Conservation (phyloP, 2,797 vertebrate genomes). For the Phoeniculus purpureus region DNA sequence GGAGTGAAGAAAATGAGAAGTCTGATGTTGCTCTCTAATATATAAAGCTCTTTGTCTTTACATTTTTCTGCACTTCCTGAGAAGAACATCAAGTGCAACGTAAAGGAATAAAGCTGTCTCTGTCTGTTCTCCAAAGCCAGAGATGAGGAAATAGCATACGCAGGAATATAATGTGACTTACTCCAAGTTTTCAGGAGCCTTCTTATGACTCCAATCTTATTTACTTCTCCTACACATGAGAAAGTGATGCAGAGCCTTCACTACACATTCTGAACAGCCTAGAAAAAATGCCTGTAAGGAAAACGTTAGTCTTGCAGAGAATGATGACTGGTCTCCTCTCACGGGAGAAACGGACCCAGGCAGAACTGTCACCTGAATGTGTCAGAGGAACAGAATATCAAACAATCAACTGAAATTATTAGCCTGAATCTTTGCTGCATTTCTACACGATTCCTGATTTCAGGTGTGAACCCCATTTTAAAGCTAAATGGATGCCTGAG, state of each 20-base stretch:
- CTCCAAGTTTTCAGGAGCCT: not conserved
- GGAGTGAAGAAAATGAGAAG: slow-evolving; percentile 1
- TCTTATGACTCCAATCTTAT: not conserved
- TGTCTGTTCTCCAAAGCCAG: not conserved
- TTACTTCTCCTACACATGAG: not conserved
- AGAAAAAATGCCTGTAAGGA: not conserved
- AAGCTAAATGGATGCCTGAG: not conserved
- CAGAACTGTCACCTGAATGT: not conserved
- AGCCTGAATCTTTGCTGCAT: not conserved
- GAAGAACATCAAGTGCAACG: not conserved
- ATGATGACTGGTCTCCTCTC: not conserved
- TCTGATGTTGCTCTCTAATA: not conserved
- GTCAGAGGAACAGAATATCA: not conserved
- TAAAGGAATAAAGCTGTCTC: not conserved
- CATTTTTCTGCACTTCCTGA: not conserved
- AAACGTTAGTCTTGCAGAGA: not conserved
- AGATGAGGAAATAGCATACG: not conserved
- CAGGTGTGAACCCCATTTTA: not conserved
- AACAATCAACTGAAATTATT: not conserved
- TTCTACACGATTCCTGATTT: not conserved
- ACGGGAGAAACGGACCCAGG: not conserved
- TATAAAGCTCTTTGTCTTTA: not conserved
- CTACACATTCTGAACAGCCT: not conserved
- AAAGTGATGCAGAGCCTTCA: not conserved
- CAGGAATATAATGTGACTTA: not conserved